Conservation (phyloP, 2,888 invertebrate genomes). For the Artemia sinica region DNA sequence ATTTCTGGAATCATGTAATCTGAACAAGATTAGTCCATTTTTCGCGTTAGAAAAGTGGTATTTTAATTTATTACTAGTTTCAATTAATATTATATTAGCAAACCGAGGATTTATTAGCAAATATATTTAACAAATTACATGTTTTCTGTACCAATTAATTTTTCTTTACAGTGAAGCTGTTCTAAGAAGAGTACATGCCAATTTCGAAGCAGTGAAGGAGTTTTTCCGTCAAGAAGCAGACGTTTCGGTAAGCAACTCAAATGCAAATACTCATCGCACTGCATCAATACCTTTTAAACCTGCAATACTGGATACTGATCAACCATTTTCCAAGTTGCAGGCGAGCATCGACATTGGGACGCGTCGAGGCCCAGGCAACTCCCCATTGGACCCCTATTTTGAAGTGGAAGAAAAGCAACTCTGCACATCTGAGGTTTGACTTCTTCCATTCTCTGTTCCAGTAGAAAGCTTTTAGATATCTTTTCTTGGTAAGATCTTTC, state of each 20-base stretch:
- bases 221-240: not conserved
- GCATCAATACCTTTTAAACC: not conserved
- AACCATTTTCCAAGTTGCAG: conserved; percentile 13
- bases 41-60: no score
- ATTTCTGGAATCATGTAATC: no score
- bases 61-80: no score
- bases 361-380: not conserved
- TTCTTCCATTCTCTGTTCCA: not conserved
- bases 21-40: no score
- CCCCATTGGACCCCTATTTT: not conserved
- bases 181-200: not conserved
- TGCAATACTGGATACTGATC: not conserved
- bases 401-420: not conserved
- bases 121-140: no score
- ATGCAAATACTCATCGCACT: not conserved
- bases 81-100: no score
- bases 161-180: not conserved
- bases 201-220: conserved; percentile 11
- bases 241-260: conserved; percentile 11
- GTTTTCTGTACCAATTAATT: not conserved
- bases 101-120: no score
- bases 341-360: conserved; percentile 9
- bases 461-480: not conserved
- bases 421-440: conserved; percentile 8
- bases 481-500: conserved; percentile 2